These are phyloP conservation scores for Gnatocerus cornutus DNA, from an alignment of 2,888 invertebrate genomes.

Conservation along the genomic window DNA sequence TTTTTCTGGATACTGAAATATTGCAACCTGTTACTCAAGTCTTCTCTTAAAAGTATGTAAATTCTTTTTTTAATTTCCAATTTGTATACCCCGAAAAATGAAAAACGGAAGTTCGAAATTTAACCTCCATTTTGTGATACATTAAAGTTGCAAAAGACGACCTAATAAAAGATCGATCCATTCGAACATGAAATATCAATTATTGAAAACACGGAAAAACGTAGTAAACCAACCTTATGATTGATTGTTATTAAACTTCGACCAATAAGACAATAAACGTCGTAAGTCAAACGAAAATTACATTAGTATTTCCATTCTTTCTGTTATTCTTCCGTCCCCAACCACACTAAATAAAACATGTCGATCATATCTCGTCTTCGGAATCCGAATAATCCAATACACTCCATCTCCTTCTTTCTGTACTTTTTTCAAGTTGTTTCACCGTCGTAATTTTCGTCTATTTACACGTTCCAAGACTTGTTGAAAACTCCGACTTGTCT, in stretches of 20 bases:
- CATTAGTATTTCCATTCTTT: constrained; percentile 4
- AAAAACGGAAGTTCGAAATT: not conserved
- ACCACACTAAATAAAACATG: constrained; percentile 18
- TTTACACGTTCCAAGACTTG: constrained; percentile 37
- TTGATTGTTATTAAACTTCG: not conserved
- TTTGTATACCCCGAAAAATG: not conserved
- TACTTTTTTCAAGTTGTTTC: constrained; percentile 14
- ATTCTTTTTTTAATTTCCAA: too few relatives aligned
- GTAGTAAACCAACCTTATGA: not conserved
- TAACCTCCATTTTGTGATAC: not conserved
- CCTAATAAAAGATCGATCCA: constrained; percentile 4
- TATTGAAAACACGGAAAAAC: constrained; percentile 6
- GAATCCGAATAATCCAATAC: constrained; percentile 26
- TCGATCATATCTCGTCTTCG: constrained; percentile 27
- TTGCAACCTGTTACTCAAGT: not conserved
- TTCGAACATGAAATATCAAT: constrained; percentile 7
- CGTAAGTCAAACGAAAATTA: constrained; percentile 6
- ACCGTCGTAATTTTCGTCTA: constrained; percentile 37
- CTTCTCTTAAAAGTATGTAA: too few relatives aligned
- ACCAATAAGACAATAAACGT: not conserved
- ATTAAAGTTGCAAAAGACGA: constrained; percentile 3
- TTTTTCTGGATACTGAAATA: not conserved
- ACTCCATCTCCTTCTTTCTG: constrained; percentile 13
- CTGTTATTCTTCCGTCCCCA: not conserved
- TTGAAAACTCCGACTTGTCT: constrained; percentile 38